Conservation (phyloP, 2,888 invertebrate genomes). For the Caenorhabditis afra region DNA sequence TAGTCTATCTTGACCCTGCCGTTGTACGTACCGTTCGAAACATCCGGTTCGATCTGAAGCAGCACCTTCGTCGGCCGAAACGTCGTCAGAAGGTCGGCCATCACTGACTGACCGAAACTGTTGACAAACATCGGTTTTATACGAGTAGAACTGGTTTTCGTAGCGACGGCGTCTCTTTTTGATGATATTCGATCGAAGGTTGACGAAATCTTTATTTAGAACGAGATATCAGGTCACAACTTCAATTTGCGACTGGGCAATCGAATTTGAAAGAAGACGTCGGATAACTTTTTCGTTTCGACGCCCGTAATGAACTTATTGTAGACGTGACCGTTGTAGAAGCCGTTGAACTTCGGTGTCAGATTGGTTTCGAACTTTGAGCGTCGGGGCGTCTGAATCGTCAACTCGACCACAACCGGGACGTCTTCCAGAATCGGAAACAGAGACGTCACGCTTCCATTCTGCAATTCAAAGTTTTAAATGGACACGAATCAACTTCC, state of each 20-base stretch:
- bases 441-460: no score
- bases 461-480: no score
- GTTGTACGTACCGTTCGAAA: slow-evolving; percentile 14
- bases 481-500: no score
- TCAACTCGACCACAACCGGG: no score
- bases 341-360: no score
- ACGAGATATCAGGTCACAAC: slow-evolving; percentile 9
- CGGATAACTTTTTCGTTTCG: no score
- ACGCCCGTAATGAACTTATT: no score
- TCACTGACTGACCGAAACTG: neutral
- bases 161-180: neutral
- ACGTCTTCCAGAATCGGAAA: no score
- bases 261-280: no score
- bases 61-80: slow-evolving; percentile 28
- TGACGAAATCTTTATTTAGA: neutral
- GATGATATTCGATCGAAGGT: neutral
- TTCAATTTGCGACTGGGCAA: neutral
- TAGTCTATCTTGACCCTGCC: slow-evolving; percentile 48
- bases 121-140: neutral
- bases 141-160: slow-evolving; percentile 16
- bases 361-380: no score
- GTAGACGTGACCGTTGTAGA: no score
- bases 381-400: no score
- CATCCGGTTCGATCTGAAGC: slow-evolving; percentile 32
- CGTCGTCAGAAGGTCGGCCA: slow-evolving; percentile 44